phyloP scores from a whole-genome alignment of 1,140 invertebrate species.

The Cydia pomonella region DNA sequence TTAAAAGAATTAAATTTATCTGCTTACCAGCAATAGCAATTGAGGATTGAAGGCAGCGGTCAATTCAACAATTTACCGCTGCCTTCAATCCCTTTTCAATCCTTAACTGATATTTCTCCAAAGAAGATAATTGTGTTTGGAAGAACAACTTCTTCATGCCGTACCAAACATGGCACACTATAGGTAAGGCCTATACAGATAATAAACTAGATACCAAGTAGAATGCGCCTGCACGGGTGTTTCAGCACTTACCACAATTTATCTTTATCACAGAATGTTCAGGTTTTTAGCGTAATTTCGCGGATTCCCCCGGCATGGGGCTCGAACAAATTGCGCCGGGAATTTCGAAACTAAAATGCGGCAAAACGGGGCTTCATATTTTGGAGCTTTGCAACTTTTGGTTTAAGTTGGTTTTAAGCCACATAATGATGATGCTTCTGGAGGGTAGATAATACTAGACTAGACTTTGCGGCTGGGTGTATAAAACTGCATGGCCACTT shows the following conservation, averaged over 20 bases:
- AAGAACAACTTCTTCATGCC: not conserved
- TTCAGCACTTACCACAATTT: conserved; percentile 36
- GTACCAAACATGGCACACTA: no score
- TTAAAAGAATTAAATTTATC: not conserved
- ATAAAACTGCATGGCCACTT: no score
- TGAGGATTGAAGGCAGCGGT: no score
- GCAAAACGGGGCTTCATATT: conserved; percentile 7
- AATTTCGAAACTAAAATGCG: conserved; percentile 28
- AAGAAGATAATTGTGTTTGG: no score
- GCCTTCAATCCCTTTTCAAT: no score
- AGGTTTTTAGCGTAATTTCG: conserved; percentile 30
- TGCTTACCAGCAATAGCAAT: not conserved
- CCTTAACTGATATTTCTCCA: no score
- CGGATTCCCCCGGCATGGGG: conserved; percentile 19
- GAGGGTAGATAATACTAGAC: not conserved
- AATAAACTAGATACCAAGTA: not conserved
- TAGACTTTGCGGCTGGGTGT: no score
- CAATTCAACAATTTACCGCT: no score
- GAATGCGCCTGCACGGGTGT: not conserved
- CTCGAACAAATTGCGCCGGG: not conserved
- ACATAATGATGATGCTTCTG: not conserved
- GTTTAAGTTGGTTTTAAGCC: not conserved
- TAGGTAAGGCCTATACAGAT: no score
- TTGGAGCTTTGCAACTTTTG: conserved; percentile 12
- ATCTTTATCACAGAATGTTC: conserved; percentile 38